These are phyloP conservation scores for Paracanthobrama guichenoti DNA, from an alignment of 2,113 vertebrate genomes.

Conservation along the genomic window DNA sequence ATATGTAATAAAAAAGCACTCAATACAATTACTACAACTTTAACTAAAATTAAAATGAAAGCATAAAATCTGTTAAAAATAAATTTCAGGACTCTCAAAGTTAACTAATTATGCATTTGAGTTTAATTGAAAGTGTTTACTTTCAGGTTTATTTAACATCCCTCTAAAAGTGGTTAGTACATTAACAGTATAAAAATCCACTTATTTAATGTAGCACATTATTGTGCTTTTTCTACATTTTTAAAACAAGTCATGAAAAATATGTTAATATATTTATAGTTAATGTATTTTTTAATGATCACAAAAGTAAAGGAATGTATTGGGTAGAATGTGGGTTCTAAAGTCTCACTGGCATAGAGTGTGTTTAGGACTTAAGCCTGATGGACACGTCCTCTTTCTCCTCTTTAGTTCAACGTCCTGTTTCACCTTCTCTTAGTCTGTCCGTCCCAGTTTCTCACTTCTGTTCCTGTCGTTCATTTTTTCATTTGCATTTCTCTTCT, in stretches of 20 bases:
- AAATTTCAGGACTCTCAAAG: no score
- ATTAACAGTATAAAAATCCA: background rate
- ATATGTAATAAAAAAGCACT: no score
- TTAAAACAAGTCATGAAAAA: background rate
- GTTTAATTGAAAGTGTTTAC: background rate
- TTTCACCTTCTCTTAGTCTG: constrained; percentile 29
- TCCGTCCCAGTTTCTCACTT: constrained; percentile 22
- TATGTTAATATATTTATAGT: background rate
- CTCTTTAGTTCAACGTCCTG: background rate
- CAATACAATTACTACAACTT: no score
- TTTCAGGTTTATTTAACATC: background rate
- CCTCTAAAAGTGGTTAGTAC: background rate
- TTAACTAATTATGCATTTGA: no score
- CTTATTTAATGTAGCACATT: background rate
- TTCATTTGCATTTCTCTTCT: constrained; percentile 31
- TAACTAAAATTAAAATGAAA: no score
- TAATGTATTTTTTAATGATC: background rate
- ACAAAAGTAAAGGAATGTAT: background rate
- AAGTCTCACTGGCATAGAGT: background rate
- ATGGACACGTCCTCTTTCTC: constrained; percentile 16
- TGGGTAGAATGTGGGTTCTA: no score
- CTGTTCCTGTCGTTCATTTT: constrained; percentile 7
- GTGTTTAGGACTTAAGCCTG: background rate
- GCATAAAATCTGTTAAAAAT: no score
- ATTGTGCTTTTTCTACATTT: background rate